Conservation (phyloP, 2,113 vertebrate genomes). For the Calypte anna region DNA sequence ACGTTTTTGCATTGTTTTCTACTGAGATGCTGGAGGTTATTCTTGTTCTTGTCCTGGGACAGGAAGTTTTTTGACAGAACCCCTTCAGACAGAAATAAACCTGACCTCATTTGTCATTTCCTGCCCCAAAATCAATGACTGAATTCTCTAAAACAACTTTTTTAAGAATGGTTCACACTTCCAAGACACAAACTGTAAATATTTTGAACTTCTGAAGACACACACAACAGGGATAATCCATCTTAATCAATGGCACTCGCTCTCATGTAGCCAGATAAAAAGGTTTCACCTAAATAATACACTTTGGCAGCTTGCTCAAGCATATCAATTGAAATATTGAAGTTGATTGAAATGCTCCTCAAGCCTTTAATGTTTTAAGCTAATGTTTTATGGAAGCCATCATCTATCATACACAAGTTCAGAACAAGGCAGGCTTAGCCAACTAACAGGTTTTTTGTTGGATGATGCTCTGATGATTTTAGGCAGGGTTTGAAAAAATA, state of each 20-base stretch:
- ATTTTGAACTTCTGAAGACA: neutral
- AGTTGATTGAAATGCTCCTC: constrained; percentile 37
- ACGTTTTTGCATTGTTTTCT: neutral
- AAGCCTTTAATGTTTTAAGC: constrained; percentile 62
- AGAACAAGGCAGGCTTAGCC: neutral
- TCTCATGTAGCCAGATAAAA: constrained; percentile 22
- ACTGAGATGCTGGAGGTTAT: neutral
- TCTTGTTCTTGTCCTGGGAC: neutral
- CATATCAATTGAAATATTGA: constrained; percentile 29
- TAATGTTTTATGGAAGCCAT: constrained; percentile 44
- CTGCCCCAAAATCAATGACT: neutral
- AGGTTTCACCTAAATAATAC: constrained; percentile 46
- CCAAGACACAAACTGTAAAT: neutral
- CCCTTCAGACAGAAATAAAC: neutral
- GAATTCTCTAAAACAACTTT: neutral
- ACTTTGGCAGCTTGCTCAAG: constrained; percentile 9
- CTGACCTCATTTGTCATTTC: neutral
- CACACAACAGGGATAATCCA: neutral
- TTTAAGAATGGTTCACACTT: neutral
- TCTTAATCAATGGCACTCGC: neutral
- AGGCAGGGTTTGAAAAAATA: neutral
- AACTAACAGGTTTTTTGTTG: neutral
- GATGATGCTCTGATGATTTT: neutral
- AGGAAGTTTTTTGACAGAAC: neutral
- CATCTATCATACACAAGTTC: constrained; percentile 29